These are phyloP conservation scores for Littorina saxatilis DNA, from an alignment of 1,140 invertebrate genomes.

Conservation along the genomic window DNA sequence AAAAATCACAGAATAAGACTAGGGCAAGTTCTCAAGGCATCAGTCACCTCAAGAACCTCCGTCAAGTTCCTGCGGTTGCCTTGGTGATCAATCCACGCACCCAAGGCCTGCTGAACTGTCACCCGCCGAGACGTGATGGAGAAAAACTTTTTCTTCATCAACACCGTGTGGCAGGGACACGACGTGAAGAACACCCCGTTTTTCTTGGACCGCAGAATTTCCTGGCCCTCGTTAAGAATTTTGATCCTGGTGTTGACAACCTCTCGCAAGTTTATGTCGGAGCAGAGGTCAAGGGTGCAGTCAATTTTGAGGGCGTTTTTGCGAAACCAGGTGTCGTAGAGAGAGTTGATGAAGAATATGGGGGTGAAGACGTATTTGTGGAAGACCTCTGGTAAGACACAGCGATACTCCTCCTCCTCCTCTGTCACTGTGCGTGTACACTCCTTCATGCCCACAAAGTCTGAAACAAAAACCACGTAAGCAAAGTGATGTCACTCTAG, in stretches of 20 bases:
- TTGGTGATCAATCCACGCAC: slow-evolving; percentile 49
- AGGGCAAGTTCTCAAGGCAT: background rate
- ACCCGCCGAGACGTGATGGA: slow-evolving; percentile 31
- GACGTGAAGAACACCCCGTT: slow-evolving; percentile 58
- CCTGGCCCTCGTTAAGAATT: slow-evolving; percentile 21
- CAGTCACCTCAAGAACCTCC: slow-evolving; percentile 14
- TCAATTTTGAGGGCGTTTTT: slow-evolving; percentile 44
- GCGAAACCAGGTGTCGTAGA: slow-evolving; percentile 59
- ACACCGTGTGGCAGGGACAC: slow-evolving; percentile 54
- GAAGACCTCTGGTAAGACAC: slow-evolving; percentile 53
- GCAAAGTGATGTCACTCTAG: too few species aligned
- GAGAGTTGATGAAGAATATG: slow-evolving; percentile 57
- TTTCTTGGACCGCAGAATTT: slow-evolving; percentile 47
- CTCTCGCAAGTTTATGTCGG: slow-evolving; percentile 31
- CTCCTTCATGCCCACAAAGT: slow-evolving; percentile 50
- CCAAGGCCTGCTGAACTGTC: slow-evolving; percentile 45
- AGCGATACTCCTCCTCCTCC: slow-evolving; percentile 48
- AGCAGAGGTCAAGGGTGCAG: slow-evolving; percentile 46
- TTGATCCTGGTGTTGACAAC: slow-evolving; percentile 38
- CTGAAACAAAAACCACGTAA: too few species aligned
- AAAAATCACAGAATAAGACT: background rate
- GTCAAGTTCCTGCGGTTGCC: slow-evolving; percentile 3
- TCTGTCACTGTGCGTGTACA: slow-evolving; percentile 49
- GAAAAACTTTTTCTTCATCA: slow-evolving; percentile 43
- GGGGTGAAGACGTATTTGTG: slow-evolving; percentile 58